Base-by-base conservation (phyloP, 2,113 vertebrate genomes). In the Baryphthengus martii region DNA sequence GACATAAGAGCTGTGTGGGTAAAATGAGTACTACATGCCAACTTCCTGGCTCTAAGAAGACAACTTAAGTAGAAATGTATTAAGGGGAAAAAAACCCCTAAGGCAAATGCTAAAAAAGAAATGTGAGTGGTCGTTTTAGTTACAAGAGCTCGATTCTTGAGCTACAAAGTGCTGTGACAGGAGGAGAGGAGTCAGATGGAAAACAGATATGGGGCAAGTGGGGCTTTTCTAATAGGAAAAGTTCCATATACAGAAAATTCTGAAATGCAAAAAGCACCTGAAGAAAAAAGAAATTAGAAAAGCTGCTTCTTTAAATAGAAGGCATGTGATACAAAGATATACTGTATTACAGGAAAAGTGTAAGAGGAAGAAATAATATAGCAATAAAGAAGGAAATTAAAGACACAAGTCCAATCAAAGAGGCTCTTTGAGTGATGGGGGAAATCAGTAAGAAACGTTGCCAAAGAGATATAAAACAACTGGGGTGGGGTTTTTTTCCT, bases 41-140 rank as follows among this genome's bases (percentile, higher is more conserved):
- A 12, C 23, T 4, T 67, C 66, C 70, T 94, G 37, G 19, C 45
- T 85, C 8, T 75, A 50, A 58, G 39, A 59, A 74, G 29, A 8
- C 55, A 78, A 55, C 13, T 63, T 67, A 66, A 42, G 13, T 15
- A 71, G 70, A 11, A 82, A 39, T 23, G 12, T 81, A 74, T 74
- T 52, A 86, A 81, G 6, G 15, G 23, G 10, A 2, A 0, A 4
- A 21, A 40, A 55, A 45, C 0, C 0, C 7, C n/a, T 49, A 68
- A 50, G n/a, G 26, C 9, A 79, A 63, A 76, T 11, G 4, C 4
- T 44, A 61, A 89, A 89, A n/a, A 55, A 26, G 1, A 44, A 21
- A 35, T 53, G 81, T 11, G 25, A 89, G 24, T 39, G 49, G 39
- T 76, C 40, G 68, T 11, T 62, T 84, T 44, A 87, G 21, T 53